Percentiles rank a stretch among this genome's conserved stretches.
phyloP scores from a whole-genome alignment of 2,888 invertebrate genomes.

The Gymnocheta viridis region DNA sequence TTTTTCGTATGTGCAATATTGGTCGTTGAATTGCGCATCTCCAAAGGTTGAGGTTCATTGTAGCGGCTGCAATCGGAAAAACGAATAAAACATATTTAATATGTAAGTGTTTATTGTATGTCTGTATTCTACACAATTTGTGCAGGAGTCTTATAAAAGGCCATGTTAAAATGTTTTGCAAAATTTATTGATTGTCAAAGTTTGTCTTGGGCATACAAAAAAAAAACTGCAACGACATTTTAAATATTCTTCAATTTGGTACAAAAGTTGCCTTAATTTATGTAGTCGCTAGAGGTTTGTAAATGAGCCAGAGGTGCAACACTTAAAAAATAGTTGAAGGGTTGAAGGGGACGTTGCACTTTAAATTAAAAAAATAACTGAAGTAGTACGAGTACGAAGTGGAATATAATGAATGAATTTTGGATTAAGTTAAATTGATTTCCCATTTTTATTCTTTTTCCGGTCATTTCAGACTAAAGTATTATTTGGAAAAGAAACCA shows the following conservation, averaged over 20 bases:
- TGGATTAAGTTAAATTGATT: no score
- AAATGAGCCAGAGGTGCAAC: not conserved
- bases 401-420: no score
- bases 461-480: no score
- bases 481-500: no score
- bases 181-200: constrained; percentile 60
- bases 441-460: no score
- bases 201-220: constrained; percentile 19
- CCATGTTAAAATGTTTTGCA: constrained; percentile 49
- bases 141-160: constrained; percentile 32
- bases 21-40: constrained; percentile 80
- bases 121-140: constrained; percentile 36
- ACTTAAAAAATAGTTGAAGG: not conserved
- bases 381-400: no score
- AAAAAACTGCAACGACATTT: constrained; percentile 4
- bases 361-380: no score
- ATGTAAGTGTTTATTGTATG: not conserved
- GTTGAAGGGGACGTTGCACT: no score
- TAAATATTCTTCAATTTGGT: constrained; percentile 29
- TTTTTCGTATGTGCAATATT: constrained; percentile 78
- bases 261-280: constrained; percentile 32
- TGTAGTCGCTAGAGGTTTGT: not conserved
- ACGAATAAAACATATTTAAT: constrained; percentile 14
- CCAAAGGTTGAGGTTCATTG: constrained; percentile 81
- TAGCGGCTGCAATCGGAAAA: constrained; percentile 76